Conservation (phyloP, 2,797 vertebrate species). For the Aulostomus chinensis region DNA sequence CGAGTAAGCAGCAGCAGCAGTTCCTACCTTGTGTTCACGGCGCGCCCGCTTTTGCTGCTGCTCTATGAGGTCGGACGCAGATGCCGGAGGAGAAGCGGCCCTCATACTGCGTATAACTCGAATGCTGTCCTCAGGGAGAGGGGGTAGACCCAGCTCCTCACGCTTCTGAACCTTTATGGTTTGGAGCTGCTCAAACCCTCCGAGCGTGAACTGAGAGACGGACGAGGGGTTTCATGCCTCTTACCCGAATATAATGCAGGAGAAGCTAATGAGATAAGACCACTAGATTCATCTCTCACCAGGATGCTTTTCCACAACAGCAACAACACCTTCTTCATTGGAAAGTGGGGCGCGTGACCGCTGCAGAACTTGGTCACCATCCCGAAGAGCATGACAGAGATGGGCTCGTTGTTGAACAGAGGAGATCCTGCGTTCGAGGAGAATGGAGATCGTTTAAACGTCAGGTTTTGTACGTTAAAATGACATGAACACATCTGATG, state of each 20-base stretch:
- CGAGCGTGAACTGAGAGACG: slow-evolving; percentile 88
- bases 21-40: slow-evolving; percentile 90
- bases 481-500: not conserved
- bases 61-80: slow-evolving; percentile 95
- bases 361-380: slow-evolving; percentile 99
- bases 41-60: slow-evolving; percentile 97
- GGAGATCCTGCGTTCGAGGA: slow-evolving; percentile 83
- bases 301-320: slow-evolving; percentile 96
- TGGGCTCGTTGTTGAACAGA: slow-evolving; percentile 93
- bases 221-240: not conserved
- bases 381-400: slow-evolving; percentile 96
- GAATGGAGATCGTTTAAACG: not conserved
- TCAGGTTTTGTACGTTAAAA: no score
- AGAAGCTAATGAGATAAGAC: not conserved
- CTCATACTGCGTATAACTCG: slow-evolving; percentile 95
- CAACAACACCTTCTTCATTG: slow-evolving; percentile 97
- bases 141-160: slow-evolving; percentile 85
- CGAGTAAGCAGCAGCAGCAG: not conserved
- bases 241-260: not conserved
- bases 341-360: slow-evolving; percentile 96
- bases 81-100: slow-evolving; percentile 94
- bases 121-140: slow-evolving; percentile 97
- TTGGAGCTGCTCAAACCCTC: slow-evolving; percentile 95
- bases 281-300: slow-evolving; percentile 74
- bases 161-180: slow-evolving; percentile 90